Conservation (phyloP, 2,113 vertebrate species). For the Dendrocopos noguchii region DNA sequence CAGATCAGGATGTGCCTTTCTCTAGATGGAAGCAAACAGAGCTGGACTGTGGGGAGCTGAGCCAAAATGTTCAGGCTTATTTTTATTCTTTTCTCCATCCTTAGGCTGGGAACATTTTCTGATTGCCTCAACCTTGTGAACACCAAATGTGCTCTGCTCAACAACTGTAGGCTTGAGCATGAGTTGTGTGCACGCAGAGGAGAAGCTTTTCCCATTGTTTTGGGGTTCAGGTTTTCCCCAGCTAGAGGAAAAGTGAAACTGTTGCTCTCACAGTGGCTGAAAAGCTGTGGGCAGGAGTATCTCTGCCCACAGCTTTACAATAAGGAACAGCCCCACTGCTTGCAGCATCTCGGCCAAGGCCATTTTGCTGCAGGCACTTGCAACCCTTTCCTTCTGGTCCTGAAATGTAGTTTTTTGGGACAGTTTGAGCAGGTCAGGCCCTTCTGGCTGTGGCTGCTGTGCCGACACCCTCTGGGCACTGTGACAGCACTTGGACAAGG, state of each 20-base stretch:
- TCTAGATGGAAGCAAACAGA: neutral
- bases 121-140: slow-evolving; percentile 7
- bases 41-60: neutral
- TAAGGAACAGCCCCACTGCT: neutral
- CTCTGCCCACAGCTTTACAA: neutral
- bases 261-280: neutral
- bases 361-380: neutral
- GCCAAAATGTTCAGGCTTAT: slow-evolving; percentile 45
- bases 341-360: neutral
- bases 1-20: slow-evolving; percentile 39
- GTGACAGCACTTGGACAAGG: neutral
- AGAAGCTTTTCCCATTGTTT: neutral
- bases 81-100: slow-evolving; percentile 45
- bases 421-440: neutral
- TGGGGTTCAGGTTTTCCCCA: neutral
- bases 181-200: neutral
- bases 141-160: neutral
- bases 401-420: neutral
- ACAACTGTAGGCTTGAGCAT: neutral
- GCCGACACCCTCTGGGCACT: neutral
- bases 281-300: neutral
- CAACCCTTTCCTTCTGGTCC: neutral
- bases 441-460: neutral
- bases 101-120: slow-evolving; percentile 31
- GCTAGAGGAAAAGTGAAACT: neutral